Base-by-base conservation (phyloP, 2,888 invertebrate species). In the Xylophagus ater region DNA sequence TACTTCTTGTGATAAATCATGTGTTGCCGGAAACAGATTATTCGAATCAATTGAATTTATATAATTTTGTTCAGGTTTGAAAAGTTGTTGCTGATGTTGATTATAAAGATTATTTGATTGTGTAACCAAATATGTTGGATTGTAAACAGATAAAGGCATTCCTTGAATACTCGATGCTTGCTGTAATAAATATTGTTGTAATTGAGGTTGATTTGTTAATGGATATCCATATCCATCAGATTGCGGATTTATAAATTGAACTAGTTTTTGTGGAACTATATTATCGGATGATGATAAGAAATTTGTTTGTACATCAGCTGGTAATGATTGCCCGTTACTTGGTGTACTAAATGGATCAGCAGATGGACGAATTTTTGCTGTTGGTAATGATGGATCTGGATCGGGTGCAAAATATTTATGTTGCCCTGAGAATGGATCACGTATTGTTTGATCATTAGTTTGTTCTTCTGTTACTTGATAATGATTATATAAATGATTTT, bases 391-490 rank as follows among this genome's bases (percentile, higher is more conserved):
- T 20, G 69, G 68, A 53, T 67, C 68, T 10, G 67, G 67, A 53
- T 71, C 70, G 19, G 69, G 70, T 6, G 68, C 69, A 51, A 63
- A 70, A 40, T 65, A 60, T 53, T 62, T 62, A 50, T 65, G 62
- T 38, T 65, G 58, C 5, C 60, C 64, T 35, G 62, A 62, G 47
- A 54, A 55, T 36, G 59, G 58, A 51, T 65, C 60, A 35, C 57
- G 53, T 34, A 60, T 59, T 7, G 57, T 60, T 45, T 59, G 63
- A 49, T 62, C 65, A 52, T 62, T 62, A 26, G 62, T 66, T 37
- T 59, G 59, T 12, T 68, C 63, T 53, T 74, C 72, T 2, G 69
- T 70, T 4, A 73, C 73, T 59, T 72, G 69, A 47, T 72, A 72
- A 19, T 69, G 65, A 39, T n/a, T n/a, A n/a, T 62, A 59, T 13